Percentiles rank a stretch among this genome's conserved stretches.
phyloP scores from a whole-genome alignment of 2,797 vertebrate species.

The Hafferia zeledoni region DNA sequence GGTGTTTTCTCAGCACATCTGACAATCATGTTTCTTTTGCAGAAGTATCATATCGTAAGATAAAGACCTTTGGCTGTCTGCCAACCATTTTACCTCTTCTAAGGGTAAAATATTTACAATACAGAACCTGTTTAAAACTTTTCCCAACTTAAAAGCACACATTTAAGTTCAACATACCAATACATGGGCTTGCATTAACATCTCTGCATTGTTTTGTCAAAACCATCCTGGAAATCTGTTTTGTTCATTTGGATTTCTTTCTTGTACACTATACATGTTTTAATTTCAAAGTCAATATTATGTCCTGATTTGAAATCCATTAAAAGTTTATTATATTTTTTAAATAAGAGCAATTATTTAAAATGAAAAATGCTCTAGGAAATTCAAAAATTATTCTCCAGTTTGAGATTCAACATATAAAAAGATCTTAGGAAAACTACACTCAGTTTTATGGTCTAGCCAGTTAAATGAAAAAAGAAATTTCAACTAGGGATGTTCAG shows the following conservation, averaged over 20 bases:
- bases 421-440: neutral
- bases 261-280: accelerated
- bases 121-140: neutral
- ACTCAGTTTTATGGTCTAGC: neutral
- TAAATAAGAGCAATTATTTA: neutral
- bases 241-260: neutral
- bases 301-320: neutral
- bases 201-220: neutral
- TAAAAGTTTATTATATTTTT: neutral
- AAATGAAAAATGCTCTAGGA: neutral
- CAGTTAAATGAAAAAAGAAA: neutral
- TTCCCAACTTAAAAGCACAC: neutral
- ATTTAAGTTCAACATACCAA: neutral
- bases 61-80: neutral
- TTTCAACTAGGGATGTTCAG: neutral
- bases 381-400: neutral
- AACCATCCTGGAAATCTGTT: neutral
- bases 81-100: neutral
- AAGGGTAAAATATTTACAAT: neutral
- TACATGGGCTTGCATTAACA: neutral
- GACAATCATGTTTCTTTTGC: neutral
- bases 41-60: neutral
- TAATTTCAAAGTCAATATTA: neutral
- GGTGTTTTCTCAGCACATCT: neutral
- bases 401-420: neutral